Conservation (phyloP, 1,140 invertebrate genomes). For the Uloborus diversus region DNA sequence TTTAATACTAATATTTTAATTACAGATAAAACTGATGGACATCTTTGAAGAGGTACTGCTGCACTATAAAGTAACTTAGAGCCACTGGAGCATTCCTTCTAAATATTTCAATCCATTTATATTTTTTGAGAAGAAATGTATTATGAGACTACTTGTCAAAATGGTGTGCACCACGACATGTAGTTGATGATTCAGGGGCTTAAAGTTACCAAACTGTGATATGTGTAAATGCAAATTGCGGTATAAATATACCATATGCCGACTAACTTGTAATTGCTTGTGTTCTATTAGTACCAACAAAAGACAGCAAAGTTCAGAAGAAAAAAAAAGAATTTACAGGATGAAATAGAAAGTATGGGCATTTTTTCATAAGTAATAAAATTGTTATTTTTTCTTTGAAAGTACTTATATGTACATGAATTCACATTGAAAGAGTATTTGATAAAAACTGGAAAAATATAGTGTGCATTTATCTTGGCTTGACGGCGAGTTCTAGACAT, state of each 20-base stretch:
- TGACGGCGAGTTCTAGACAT: not conserved
- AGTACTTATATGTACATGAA: not conserved
- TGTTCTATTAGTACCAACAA: too few species aligned
- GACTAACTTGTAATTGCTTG: too few species aligned
- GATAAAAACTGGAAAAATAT: not conserved
- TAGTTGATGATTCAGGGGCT: slow-evolving; percentile 16
- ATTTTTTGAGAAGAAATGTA: not conserved
- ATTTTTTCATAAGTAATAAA: too few species aligned
- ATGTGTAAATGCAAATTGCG: not conserved
- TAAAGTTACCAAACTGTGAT: not conserved
- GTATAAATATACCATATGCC: too few species aligned
- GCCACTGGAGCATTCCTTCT: not conserved
- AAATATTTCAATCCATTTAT: not conserved
- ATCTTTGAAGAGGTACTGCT: not conserved
- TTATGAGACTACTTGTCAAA: slow-evolving; percentile 24
- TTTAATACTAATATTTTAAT: not conserved
- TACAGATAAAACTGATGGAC: not conserved
- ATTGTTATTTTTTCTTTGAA: too few species aligned
- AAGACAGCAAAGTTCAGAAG: too few species aligned
- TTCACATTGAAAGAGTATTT: not conserved
- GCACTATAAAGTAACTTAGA: not conserved
- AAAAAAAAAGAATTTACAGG: too few species aligned
- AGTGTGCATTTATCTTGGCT: not conserved
- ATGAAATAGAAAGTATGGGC: too few species aligned
- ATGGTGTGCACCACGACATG: slow-evolving; percentile 23